A percentile compares a stretch with the other conserved stretches of the same genome.
Conservation (phyloP, 2,888 invertebrate species). For the Catotricha subobsoleta region DNA sequence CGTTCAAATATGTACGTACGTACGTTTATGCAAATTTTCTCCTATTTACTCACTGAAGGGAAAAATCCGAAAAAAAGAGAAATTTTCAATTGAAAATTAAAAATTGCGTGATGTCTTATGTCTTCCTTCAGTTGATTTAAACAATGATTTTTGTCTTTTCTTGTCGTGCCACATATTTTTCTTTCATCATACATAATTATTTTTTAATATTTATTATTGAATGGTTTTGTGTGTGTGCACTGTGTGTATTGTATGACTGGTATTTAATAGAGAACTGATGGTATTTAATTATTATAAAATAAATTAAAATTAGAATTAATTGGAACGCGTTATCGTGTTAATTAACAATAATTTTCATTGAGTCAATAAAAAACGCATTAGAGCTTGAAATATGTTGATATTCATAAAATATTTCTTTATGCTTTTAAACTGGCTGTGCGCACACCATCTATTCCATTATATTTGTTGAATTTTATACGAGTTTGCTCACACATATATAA, state of each 20-base stretch:
- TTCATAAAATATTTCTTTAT: too few species aligned
- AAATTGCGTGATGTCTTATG: constrained; percentile 4
- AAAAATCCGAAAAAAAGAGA: constrained; percentile 6
- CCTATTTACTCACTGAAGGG: constrained; percentile 13
- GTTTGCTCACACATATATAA: too few species aligned
- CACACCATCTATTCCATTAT: too few species aligned
- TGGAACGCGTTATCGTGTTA: constrained; percentile 6
- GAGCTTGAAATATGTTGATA: constrained; percentile 1
- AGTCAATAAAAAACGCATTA: constrained; percentile 2
- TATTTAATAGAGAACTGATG: too few species aligned
- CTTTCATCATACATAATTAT: neutral
- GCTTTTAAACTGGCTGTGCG: too few species aligned
- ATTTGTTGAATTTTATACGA: too few species aligned
- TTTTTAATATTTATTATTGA: neutral
- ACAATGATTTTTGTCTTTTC: too few species aligned
- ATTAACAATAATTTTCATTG: constrained; percentile 6
- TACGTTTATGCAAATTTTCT: constrained; percentile 12
- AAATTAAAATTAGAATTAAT: constrained; percentile 1
- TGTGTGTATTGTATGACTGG: too few species aligned
- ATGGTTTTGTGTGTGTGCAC: too few species aligned
- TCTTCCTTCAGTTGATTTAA: constrained; percentile 2
- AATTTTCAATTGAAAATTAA: constrained; percentile 1
- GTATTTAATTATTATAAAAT: too few species aligned
- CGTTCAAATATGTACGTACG: too few species aligned
- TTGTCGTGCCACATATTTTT: too few species aligned